Percentiles rank a stretch among this genome's conserved stretches.
phyloP scores from a whole-genome alignment of 1,140 invertebrate genomes.

The Bemisia tabaci region DNA sequence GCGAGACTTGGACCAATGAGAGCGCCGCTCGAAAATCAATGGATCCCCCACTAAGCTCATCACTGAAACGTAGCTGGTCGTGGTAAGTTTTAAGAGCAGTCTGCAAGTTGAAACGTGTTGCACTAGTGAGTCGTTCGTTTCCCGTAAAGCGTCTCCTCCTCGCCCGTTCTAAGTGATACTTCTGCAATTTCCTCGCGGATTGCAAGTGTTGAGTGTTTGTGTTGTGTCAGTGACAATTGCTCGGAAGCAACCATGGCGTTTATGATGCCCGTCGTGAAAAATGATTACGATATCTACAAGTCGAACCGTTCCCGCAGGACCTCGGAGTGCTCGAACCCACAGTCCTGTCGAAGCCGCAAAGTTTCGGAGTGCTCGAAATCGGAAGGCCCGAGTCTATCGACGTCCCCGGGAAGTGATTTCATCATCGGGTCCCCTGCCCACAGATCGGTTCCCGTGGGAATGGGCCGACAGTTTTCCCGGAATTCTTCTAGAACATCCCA shows the following conservation, averaged over 20 bases:
- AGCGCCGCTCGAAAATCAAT: too few species aligned
- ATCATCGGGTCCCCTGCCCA: constrained; percentile 41
- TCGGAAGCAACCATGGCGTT: constrained; percentile 79
- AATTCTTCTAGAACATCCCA: constrained; percentile 40
- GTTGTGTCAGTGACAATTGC: too few species aligned
- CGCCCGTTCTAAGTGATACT: too few species aligned
- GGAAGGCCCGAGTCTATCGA: constrained; percentile 49
- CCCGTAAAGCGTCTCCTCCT: too few species aligned
- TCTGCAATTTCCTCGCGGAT: too few species aligned
- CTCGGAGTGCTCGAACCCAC: constrained; percentile 56
- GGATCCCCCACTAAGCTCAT: too few species aligned
- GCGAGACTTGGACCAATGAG: too few species aligned
- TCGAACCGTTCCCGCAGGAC: constrained; percentile 54
- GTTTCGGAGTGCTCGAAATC: constrained; percentile 66
- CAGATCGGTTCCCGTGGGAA: constrained; percentile 44
- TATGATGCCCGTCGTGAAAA: constrained; percentile 86
- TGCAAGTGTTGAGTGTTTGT: too few species aligned
- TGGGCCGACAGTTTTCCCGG: constrained; percentile 40
- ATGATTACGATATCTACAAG: constrained; percentile 84
- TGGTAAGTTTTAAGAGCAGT: too few species aligned
- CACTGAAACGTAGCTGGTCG: too few species aligned
- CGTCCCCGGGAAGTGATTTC: constrained; percentile 50
- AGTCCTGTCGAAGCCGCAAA: constrained; percentile 48
- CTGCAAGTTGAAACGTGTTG: too few species aligned
- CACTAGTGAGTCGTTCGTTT: too few species aligned